Base-by-base conservation (phyloP, 2,113 vertebrate species). In the Centropus bengalensis region DNA sequence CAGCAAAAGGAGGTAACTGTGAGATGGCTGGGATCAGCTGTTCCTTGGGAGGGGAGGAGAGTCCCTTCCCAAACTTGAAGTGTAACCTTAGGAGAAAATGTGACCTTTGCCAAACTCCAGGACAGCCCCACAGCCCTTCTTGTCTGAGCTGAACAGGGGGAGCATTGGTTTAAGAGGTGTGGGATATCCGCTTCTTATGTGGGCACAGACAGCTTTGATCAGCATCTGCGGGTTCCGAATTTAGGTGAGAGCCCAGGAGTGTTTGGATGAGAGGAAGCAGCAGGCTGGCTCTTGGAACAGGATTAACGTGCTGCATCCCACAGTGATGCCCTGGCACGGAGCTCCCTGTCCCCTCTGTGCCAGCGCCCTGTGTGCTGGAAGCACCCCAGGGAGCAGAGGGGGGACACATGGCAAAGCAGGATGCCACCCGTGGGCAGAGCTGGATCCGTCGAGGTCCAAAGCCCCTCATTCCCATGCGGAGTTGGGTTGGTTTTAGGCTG, bases 71-170 rank as follows among this genome's bases (percentile, higher is more conserved):
- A 33, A 64, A 12, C 67, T 64, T 60, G 51, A 36, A 42, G 75
- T 49, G 89, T 87, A 88, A 95, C 67, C 17, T 79, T 68, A 91
- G 95, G 60, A 95, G 91, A 62, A 70, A 63, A n/a, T 17, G 0
- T 93, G 92, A 94, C 89, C 95, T 94, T 88, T 91, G 83, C 52
- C 42, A 71, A 40, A 6, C 44, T 82, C 81, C 36, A 4, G 51
- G 38, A 4, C 26, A 14, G 88, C 8, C 44, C 49, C 54, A 1
- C 59, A 54, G 64, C 28, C 40, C 15, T 52, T 18, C 58, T 73
- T 33, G 1, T 45, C 71, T 2, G 32, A 68, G 52, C 40, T 58
- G 68, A 64, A 83, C 69, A 44, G 0, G 36, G 59, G 75, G 70
- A 66, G 20, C 3, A 1, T 18, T 21, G 68, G 13, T 33, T 69